Conservation (phyloP, 2,888 invertebrate species). For the Lydus trimaculatus region DNA sequence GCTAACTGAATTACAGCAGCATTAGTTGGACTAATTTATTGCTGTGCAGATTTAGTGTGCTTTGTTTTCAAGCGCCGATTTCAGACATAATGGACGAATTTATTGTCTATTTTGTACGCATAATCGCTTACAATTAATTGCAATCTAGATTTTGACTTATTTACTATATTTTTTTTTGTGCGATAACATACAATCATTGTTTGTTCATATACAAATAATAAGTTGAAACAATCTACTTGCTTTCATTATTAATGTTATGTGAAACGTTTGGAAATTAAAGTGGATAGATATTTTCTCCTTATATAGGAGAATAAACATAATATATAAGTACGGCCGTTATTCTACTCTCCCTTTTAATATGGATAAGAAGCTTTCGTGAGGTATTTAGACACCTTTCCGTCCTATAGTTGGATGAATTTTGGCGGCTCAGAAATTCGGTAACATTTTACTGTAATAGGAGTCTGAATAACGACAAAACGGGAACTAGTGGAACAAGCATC, state of each 20-base stretch:
- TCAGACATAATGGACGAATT: conserved; percentile 52
- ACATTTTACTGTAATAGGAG: neutral
- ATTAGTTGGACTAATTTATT: conserved; percentile 56
- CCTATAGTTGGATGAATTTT: neutral
- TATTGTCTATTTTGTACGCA: conserved; percentile 49
- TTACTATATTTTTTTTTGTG: conserved; percentile 22
- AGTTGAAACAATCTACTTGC: neutral
- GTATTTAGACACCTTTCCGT: neutral
- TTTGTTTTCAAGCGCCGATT: conserved; percentile 54
- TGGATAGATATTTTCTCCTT: neutral
- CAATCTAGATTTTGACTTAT: conserved; percentile 21
- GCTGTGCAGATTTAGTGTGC: conserved; percentile 54
- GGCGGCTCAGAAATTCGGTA: neutral
- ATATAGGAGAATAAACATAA: neutral
- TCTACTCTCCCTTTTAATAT: neutral
- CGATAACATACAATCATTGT: neutral
- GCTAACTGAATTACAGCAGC: conserved; percentile 58
- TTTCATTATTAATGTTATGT: neutral
- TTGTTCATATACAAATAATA: neutral
- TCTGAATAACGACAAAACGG: neutral
- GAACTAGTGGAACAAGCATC: neutral
- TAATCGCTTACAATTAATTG: conserved; percentile 40
- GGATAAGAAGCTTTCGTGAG: neutral
- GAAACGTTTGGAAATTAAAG: neutral
- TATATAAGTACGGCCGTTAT: neutral